Base-by-base conservation (phyloP, 2,113 vertebrate genomes). In the Notechis scutatus region DNA sequence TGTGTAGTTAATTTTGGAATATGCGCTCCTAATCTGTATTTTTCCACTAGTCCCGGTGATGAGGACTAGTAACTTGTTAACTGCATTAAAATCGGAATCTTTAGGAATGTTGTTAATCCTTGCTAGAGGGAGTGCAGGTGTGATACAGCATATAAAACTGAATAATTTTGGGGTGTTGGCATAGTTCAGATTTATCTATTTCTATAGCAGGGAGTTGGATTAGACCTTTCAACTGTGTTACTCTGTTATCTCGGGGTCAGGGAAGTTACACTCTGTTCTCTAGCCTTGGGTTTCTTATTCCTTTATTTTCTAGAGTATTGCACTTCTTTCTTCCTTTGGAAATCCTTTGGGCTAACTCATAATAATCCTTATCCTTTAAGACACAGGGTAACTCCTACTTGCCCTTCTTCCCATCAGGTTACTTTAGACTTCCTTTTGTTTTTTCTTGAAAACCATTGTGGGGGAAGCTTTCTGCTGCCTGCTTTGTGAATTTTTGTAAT, bases 311-410 rank as follows among this genome's bases (percentile, higher is more conserved):
- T 50, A 42, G 47, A 54, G 29, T 10, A 24, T 86, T 47, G 61
- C 92, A 69, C 56, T 90, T 90, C 42, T 61, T 87, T 92, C 3
- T 55, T 64, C 29, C 55, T 85, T 90, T 86, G 56, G 45, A 90
- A 54, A 87, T 90, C 89, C 42, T 90, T 81, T 90, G 89, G 55
- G 29, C 20, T 86, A 9, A 50, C 55, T 54, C 55, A 52, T 90
- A 64, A 52, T 93, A 90, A 93, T 85, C 69, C 69, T 92, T 81
- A 90, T 87, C 55, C 56, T 45, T 93, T 93, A 87, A 90, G 81
- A 26, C 26, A 9, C 45, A 12, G 42, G 42, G 1, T 26, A 54
- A 59, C 55, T 85, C 52, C 18, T 23, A 24, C 9, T 12, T 24
- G 10, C 20, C 23, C 0, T 88, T 34, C 55, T 81, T 23, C 57